Evolutionary conservation across 2,797 vertebrate species (phyloP), one percentile per base, ranked within the genome.

Genomic region (Lithobates sylvaticus): DNA sequence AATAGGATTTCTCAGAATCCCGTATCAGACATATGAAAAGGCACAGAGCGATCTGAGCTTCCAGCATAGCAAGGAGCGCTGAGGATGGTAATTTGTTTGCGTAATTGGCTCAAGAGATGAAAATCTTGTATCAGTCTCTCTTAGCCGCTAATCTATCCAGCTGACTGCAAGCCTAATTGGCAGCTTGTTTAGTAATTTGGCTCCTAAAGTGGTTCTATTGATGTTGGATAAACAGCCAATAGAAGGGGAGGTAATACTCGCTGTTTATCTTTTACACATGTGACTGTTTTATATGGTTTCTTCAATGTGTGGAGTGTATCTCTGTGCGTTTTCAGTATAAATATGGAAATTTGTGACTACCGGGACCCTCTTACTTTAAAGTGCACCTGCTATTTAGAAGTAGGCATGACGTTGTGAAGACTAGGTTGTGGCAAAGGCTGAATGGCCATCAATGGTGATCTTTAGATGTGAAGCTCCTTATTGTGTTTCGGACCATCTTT

Each of bases 181-280:
- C 94, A 94, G 93, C 93, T 95, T 96, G 94, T 96, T 96, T 95
- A 94, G 94, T 92, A 95, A 95, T 96, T 95, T 96, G 95, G 95
- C 95, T 94, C 91, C 92, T 94, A 91, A 94, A 94, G 93, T 93
- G 94, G 88, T 93, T 95, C 93, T 94, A 95, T 94, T 96, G 95
- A 96, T 95, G 94, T 95, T 93, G 94, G 92, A 93, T 94, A 94
- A 94, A 94, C 92, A 94, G 93, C 93, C 92, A 92, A 91, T 92
- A 92, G 92, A 90, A 92, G 89, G 88, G 89, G 88, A 91, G 91
- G 92, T 73, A 89, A 92, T 92, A 91, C 89, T 90, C 58, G 89
- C 91, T 88, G 92, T 88, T 92, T 92, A 72, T 88, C 89, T 91
- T 89, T 87, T 90, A 90, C 92, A 91, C 72, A 84, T 67, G 36